These are phyloP conservation scores for Corapipo altera DNA, from an alignment of 2,113 vertebrate genomes.

Conservation along the genomic window DNA sequence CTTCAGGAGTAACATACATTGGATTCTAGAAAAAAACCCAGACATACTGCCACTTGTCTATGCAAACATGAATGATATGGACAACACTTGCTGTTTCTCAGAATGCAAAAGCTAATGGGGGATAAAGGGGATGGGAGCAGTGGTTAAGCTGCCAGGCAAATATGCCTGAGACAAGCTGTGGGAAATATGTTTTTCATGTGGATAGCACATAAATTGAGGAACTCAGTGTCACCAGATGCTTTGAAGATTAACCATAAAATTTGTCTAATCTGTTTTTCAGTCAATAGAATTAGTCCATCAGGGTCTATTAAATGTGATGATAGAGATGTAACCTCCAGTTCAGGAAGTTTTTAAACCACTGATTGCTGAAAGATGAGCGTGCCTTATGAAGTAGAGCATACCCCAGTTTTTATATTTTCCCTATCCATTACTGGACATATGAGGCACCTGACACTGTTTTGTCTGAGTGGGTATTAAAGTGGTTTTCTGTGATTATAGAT, in stretches of 20 bases:
- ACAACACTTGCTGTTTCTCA: neutral
- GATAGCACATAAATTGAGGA: neutral
- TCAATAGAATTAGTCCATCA: neutral
- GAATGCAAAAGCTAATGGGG: neutral
- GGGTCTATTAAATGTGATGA: neutral
- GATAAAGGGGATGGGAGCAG: neutral
- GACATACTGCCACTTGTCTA: neutral
- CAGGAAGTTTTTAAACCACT: slow-evolving; percentile 26
- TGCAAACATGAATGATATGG: neutral
- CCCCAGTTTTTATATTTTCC: neutral
- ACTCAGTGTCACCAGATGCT: neutral
- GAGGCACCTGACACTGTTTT: neutral
- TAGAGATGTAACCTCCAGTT: neutral
- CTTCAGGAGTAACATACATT: neutral
- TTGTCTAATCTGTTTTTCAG: slow-evolving; percentile 20
- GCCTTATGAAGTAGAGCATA: neutral
- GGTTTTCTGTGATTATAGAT: neutral
- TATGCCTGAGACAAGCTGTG: neutral
- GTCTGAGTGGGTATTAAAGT: neutral
- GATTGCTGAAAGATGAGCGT: neutral
- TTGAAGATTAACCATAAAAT: slow-evolving; percentile 49
- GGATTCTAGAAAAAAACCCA: neutral
- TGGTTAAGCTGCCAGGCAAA: neutral
- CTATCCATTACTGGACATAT: neutral
- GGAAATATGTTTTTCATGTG: neutral